Base-by-base conservation (phyloP, 2,888 invertebrate species). In the Folsomia candida region DNA sequence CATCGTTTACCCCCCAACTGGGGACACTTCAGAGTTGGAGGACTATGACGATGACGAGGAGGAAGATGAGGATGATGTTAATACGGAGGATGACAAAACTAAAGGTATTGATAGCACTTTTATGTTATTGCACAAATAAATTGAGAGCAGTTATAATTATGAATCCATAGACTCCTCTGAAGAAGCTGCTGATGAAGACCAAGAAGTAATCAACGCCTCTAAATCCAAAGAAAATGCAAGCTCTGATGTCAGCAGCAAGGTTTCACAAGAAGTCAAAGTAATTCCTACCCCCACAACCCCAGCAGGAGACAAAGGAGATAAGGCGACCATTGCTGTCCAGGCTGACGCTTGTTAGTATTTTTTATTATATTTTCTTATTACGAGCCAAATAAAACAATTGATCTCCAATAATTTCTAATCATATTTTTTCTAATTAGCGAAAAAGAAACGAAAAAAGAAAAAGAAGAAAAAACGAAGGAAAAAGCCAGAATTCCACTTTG, bases 391-490 rank as follows among this genome's bases (percentile, higher is more conserved):
- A n/a, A n/a, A n/a, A n/a, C n/a, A n/a, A n/a, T n/a, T n/a, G n/a
- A n/a, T n/a, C n/a, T n/a, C n/a, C n/a, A n/a, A n/a, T n/a, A n/a
- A n/a, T n/a, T n/a, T n/a, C n/a, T n/a, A n/a, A n/a, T n/a, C n/a
- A n/a, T n/a, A n/a, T n/a, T n/a, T n/a, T n/a, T n/a, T n/a, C n/a
- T n/a, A n/a, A n/a, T n/a, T n/a, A n/a, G n/a, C n/a, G n/a, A n/a
- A n/a, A n/a, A n/a, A n/a, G n/a, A n/a, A n/a, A n/a, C n/a, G n/a
- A n/a, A n/a, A n/a, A n/a, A 68, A 64, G 63, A 64, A 51, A 29
- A 69, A 61, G 59, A 72, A 67, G 63, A 71, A 63, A 61, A 73
- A 67, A 25, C 66, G 51, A 63, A 71, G 47, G 69, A 71, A 64
- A 60, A 65, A 65, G 27, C 54, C 65, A 1, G n/a, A 65, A 26